Conservation (phyloP, 2,113 vertebrate genomes). For the Tachuris rubrigastra region DNA sequence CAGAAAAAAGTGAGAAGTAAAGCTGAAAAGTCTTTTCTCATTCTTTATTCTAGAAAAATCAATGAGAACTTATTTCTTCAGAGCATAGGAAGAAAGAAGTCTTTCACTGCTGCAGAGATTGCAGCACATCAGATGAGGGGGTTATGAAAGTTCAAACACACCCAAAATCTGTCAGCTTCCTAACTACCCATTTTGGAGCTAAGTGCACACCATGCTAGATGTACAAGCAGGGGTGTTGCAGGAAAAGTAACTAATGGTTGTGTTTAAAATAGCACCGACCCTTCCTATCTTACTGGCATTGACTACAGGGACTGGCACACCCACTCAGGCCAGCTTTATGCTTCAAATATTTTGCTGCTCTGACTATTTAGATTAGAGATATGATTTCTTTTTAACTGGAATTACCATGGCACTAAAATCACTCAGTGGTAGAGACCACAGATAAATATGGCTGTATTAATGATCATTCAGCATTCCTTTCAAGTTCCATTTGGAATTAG, state of each 20-base stretch:
- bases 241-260: constrained; percentile 19
- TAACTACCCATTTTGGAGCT: neutral
- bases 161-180: neutral
- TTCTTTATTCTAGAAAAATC: neutral
- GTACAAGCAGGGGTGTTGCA: neutral
- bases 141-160: neutral
- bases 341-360: neutral
- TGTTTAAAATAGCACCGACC: constrained; percentile 9
- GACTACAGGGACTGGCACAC: neutral
- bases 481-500: neutral
- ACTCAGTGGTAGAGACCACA: neutral
- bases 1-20: neutral
- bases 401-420: neutral
- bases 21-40: neutral
- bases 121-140: neutral
- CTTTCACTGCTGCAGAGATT: neutral
- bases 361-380: neutral
- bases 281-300: neutral
- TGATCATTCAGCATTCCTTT: neutral
- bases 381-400: neutral
- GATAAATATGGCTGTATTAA: neutral
- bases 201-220: neutral
- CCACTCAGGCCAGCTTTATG: neutral
- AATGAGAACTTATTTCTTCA: neutral
- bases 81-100: neutral